These are phyloP conservation scores for Chrysoperla carnea DNA, from an alignment of 1,140 invertebrate genomes.

Conservation along the genomic window DNA sequence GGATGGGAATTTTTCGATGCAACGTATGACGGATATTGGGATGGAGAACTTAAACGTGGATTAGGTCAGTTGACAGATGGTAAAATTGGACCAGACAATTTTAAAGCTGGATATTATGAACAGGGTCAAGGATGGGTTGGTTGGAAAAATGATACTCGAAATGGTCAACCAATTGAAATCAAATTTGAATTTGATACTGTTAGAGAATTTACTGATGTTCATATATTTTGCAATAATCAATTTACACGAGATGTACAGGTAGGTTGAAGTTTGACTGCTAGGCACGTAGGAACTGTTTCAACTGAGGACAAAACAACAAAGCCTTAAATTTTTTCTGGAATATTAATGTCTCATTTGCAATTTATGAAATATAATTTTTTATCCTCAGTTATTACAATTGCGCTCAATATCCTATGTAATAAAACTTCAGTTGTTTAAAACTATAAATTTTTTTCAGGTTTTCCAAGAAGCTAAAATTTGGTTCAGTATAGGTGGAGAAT, in stretches of 20 bases:
- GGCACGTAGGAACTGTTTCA: too few relatives aligned
- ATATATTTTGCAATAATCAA: conserved; percentile 67
- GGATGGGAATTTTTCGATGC: conserved; percentile 61
- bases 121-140: conserved; percentile 68
- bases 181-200: conserved; percentile 78
- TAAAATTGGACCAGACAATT: conserved; percentile 40
- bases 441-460: conserved; percentile 30
- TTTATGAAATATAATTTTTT: too few relatives aligned
- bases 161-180: conserved; percentile 46
- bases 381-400: too few relatives aligned
- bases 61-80: conserved; percentile 75
- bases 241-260: conserved; percentile 67
- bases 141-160: conserved; percentile 67
- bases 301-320: too few relatives aligned
- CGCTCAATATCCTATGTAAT: too few relatives aligned
- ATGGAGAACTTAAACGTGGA: conserved; percentile 41
- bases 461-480: conserved; percentile 60
- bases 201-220: conserved; percentile 67
- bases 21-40: conserved; percentile 55
- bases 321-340: too few relatives aligned
- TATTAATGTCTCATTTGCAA: too few relatives aligned
- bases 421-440: not conserved
- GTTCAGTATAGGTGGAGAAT: conserved; percentile 67
- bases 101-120: conserved; percentile 14
- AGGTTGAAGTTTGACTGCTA: too few relatives aligned